Base-by-base conservation (phyloP, 2,113 vertebrate species). In the Neogale vison region DNA sequence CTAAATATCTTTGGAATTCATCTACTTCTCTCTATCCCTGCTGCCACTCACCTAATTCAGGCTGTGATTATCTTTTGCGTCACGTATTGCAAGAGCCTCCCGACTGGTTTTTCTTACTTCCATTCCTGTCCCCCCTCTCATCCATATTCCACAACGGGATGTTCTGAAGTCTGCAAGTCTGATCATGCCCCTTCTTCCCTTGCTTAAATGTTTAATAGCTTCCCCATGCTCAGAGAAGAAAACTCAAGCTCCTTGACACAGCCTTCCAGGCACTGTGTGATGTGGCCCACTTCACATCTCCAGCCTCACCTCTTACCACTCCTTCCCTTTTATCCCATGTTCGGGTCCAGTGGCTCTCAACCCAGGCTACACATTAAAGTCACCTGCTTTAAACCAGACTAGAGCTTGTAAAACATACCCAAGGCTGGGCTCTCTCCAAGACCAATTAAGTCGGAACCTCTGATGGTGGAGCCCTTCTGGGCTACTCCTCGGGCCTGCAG, bases 51-150 rank as follows among this genome's bases (percentile, higher is more conserved):
- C 45, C 87, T 95, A 36, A 63, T 74, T 86, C 36, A 83, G 63
- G 23, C 74, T 88, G 45, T 95, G 77, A 61, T 95, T 90, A 67
- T 88, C 86, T 96, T 86, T 82, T 36, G 23, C 36, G 23, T 95
- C 59, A 87, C 50, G 59, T 83, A 93, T 57, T 74, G 21, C 71
- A 96, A 95, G 74, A 96, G 89, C 59, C 74, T 97, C 69, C 57
- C 42, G 47, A 55, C 84, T 97, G 93, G 86, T 95, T 97, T 77
- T 94, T 95, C 71, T 95, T 59, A 24, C 67, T 85, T 81, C 7
- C 52, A 47, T 52, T 72, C 55, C 82, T 94, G 67, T 18, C 34
- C 57, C 21, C 4, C 6, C 63, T 59, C 61, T 47, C 63, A 91
- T 82, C 57, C 36, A 52, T 85, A 36, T 65, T 86, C 74, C 69